Evolutionary conservation across 2,797 vertebrate genomes (phyloP).

Genomic region (Takifugu rubripes): DNA sequence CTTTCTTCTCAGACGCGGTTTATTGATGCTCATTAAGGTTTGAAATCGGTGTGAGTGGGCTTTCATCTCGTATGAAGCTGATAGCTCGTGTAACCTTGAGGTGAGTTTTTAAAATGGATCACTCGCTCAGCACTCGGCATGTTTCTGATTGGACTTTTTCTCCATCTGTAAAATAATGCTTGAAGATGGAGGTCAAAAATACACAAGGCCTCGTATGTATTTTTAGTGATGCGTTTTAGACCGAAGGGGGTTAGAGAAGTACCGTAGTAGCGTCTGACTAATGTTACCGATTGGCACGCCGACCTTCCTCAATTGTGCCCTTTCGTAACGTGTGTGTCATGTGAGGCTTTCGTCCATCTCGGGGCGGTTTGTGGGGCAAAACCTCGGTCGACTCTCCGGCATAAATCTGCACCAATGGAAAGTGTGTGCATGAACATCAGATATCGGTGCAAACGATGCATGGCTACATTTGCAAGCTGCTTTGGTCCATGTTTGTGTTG

Average conservation of each 20-base stretch:
- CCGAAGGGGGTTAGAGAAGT: slow-evolving; percentile 15
- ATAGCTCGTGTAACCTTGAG: neutral
- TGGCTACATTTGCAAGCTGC: slow-evolving; percentile 13
- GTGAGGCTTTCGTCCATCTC: slow-evolving; percentile 67
- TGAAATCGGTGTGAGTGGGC: neutral
- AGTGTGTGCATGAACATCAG: neutral
- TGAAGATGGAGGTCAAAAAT: slow-evolving; percentile 3
- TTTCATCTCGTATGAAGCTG: neutral
- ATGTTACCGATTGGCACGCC: slow-evolving; percentile 33
- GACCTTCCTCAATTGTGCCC: slow-evolving; percentile 30
- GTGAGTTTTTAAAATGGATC: neutral
- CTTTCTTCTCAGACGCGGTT: neutral
- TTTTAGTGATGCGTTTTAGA: slow-evolving; percentile 12
- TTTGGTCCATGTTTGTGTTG: slow-evolving; percentile 2
- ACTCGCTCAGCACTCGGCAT: neutral
- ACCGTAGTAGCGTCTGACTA: slow-evolving; percentile 25
- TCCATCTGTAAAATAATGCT: slow-evolving; percentile 6
- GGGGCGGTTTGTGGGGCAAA: slow-evolving; percentile 35
- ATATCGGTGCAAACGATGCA: neutral
- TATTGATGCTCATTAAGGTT: neutral
- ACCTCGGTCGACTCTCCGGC: slow-evolving; percentile 40
- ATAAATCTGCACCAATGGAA: slow-evolving; percentile 7
- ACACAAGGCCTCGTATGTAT: slow-evolving; percentile 9
- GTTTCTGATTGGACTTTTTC: neutral
- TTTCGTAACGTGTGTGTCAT: slow-evolving; percentile 65